Evolutionary conservation across 2,797 vertebrate genomes (phyloP).

Genomic region (Agapornis canus): DNA sequence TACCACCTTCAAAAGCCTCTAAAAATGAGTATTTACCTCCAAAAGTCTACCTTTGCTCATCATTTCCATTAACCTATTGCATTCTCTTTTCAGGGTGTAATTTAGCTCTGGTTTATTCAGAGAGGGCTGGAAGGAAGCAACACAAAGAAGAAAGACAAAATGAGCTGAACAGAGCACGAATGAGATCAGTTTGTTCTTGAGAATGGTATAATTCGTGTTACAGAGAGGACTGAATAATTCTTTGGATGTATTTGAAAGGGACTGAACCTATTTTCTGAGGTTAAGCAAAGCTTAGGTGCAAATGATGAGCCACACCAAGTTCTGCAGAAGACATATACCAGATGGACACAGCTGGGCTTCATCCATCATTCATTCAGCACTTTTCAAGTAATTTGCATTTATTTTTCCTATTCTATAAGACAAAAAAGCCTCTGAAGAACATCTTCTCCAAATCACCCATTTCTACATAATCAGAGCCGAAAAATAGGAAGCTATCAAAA

Average conservation of each 20-base stretch:
- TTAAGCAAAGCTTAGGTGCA: neutral
- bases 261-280: slow-evolving; percentile 12
- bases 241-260: slow-evolving; percentile 3
- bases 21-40: neutral
- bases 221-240: slow-evolving; percentile 11
- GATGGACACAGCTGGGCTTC: neutral
- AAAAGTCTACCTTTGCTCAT: neutral
- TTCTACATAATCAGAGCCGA: neutral
- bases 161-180: neutral
- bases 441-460: neutral
- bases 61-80: neutral
- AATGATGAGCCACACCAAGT: neutral
- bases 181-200: slow-evolving; percentile 25
- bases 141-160: slow-evolving; percentile 44
- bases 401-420: neutral
- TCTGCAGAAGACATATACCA: neutral
- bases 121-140: neutral
- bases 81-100: neutral
- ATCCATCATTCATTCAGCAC: neutral
- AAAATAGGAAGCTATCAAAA: neutral
- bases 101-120: neutral
- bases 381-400: neutral
- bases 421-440: slow-evolving; percentile 17
- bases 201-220: slow-evolving; percentile 20
- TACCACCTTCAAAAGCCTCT: neutral